Percentiles rank a stretch among this genome's conserved stretches.
Evolutionary conservation across 2,113 vertebrate genomes (phyloP).

Genomic region (Semnornis frantzii): DNA sequence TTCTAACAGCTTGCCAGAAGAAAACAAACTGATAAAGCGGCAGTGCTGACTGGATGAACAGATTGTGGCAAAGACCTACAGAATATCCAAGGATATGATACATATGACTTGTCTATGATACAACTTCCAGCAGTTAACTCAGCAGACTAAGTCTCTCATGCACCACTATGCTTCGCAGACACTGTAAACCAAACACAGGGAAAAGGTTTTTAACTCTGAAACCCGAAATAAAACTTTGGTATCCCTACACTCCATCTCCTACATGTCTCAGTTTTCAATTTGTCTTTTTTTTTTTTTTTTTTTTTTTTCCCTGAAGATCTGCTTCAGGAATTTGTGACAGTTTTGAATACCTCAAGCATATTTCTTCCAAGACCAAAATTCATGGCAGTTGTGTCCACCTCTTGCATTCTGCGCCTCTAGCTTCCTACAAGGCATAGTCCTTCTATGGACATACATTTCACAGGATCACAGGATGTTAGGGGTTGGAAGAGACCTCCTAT

Average conservation of each 20-base stretch:
- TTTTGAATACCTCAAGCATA: not conserved
- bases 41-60: not conserved
- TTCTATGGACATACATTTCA: rapidly evolving
- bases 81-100: not conserved
- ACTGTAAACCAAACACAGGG: not conserved
- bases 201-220: not conserved
- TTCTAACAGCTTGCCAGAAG: constrained; percentile 24
- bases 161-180: not conserved
- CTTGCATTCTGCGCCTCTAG: not conserved
- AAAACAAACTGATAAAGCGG: not conserved
- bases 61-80: not conserved
- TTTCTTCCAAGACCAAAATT: not conserved
- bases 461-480: too few relatives aligned
- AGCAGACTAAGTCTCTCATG: not conserved
- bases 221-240: not conserved
- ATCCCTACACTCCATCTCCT: not conserved
- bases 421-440: not conserved
- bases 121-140: not conserved
- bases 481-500: too few relatives aligned
- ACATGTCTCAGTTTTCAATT: not conserved
- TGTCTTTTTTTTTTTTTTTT: not conserved
- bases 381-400: not conserved
- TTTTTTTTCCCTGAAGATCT: not conserved
- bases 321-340: not conserved
- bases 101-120: not conserved